Evolutionary conservation across 2,113 vertebrate species (phyloP).

Genomic region (Spizaetus ornatus): DNA sequence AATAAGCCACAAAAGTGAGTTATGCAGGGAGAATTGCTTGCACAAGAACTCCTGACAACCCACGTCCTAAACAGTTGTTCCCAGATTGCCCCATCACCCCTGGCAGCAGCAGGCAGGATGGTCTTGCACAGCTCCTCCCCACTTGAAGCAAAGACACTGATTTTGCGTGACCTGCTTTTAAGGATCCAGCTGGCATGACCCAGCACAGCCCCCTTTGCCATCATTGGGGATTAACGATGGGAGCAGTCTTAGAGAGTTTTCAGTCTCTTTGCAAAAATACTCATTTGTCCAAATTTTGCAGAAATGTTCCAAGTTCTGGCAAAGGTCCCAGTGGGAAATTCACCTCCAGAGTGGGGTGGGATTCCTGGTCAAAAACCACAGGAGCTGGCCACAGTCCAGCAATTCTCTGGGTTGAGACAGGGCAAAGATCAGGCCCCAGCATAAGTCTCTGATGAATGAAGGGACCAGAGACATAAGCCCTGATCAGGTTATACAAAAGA

Average conservation of each 20-base stretch:
- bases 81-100: neutral
- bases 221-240: neutral
- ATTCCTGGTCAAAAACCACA: neutral
- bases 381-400: neutral
- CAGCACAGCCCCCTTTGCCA: neutral
- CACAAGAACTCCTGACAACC: neutral
- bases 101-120: neutral
- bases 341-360: neutral
- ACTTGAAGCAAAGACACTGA: neutral
- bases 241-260: neutral
- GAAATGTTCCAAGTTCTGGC: neutral
- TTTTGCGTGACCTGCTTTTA: neutral
- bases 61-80: neutral
- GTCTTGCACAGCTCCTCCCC: neutral
- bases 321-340: neutral
- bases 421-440: too few species aligned
- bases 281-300: neutral
- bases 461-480: accelerated
- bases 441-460: neutral
- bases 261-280: neutral
- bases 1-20: neutral
- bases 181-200: accelerated
- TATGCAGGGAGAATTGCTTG: neutral
- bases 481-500: neutral
- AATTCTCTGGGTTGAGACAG: neutral